Evolutionary conservation across 2,113 vertebrate genomes (phyloP), one percentile per base, ranked within the genome.

Genomic region (Sorex araneus): DNA sequence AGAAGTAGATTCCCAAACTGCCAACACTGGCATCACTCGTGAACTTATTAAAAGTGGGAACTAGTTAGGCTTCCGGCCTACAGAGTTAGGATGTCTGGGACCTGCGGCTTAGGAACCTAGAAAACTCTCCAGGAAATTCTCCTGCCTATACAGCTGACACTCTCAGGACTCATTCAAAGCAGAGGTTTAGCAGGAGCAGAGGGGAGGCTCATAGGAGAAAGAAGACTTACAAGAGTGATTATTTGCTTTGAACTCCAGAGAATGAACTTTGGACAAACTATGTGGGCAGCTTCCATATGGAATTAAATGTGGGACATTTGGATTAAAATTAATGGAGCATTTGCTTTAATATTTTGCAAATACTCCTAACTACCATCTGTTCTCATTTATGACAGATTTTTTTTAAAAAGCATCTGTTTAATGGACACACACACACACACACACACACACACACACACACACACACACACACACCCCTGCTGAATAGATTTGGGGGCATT

Each of bases 231-330:
- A 78, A 18, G 2, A 10, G 12, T 23, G 30, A 34, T 36, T 36
- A 60, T 71, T 43, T 73, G 70, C 47, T 50, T 69, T 92, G 88
- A 66, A 1, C 30, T 60, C 57, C 47, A 76, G 0, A 78, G 54
- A 66, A 28, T 12, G 50, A 10, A 18, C 9, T 43, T 84, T 82
- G 30, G 43, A 23, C 79, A 50, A 90, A 73, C 57, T 45, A 25
- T 30, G 27, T 47, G 40, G 66, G 43, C 32, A 95, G 36, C 2
- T 79, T 69, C 25, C n/a, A 89, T 90, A 60, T 47, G 7, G 43
- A 80, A 69, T 82, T 74, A 92, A 89, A 94, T 84, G 50, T 71
- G n/a, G 47, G 70, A 74, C 47, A 90, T 79, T 6, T 30, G n/a
- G 30, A 43, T n/a, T 47, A 87, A 78, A 80, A 50, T 69, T n/a